Conservation (phyloP, 2,888 invertebrate species). For the Homarus gammarus region DNA sequence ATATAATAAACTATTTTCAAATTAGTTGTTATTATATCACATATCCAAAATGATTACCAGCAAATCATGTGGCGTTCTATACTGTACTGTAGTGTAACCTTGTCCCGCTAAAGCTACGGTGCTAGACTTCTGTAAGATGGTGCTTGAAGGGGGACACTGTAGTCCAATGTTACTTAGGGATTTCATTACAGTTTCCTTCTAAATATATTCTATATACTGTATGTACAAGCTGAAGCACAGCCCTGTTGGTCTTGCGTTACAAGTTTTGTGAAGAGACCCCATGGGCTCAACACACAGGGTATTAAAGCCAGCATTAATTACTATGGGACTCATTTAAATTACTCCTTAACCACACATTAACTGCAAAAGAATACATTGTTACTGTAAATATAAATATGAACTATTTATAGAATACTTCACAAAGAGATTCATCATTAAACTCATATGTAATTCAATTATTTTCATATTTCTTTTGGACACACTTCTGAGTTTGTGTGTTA, state of each 20-base stretch:
- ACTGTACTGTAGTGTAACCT: neutral
- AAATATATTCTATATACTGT: neutral
- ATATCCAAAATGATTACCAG: neutral
- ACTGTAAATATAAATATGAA: neutral
- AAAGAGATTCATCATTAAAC: no score
- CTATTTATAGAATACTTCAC: no score
- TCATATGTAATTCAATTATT: no score
- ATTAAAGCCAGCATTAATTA: neutral
- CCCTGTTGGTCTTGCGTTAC: neutral
- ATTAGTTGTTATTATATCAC: neutral
- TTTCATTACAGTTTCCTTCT: neutral
- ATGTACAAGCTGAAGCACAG: conserved; percentile 1
- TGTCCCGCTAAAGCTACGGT: neutral
- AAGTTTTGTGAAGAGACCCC: neutral
- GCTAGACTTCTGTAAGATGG: neutral
- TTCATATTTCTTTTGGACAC: no score
- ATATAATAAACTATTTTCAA: neutral
- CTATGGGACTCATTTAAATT: neutral
- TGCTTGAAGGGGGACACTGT: neutral
- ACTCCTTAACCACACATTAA: neutral
- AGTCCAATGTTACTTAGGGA: neutral
- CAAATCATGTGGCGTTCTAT: neutral
- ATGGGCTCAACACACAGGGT: neutral
- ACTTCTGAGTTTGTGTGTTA: no score
- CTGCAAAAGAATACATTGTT: neutral